Evolutionary conservation across 2,113 vertebrate species (phyloP), one percentile per base, ranked within the genome.

Genomic region (Aldabrachelys gigantea): DNA sequence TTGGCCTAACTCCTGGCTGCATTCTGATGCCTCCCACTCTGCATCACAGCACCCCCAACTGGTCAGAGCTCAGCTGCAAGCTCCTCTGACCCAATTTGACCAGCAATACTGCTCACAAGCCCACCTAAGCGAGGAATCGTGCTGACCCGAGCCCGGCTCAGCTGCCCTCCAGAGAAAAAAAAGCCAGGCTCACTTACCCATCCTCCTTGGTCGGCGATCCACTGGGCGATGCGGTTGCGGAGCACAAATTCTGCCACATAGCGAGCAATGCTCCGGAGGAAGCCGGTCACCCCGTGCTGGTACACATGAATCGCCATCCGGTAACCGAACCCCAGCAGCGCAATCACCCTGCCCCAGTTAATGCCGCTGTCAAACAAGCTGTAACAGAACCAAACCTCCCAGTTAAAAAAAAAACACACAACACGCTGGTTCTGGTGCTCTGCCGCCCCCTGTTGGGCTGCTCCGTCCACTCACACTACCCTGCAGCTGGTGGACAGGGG

Each of bases 311-410:
- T 91, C n/a, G 98, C 98, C 98, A 99, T 96, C 85, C 98, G 97
- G 96, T 99, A 99, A 4, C 98, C 98, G 0, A 99, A 99, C 59
- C 97, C 93, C 97, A 99, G 96, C 80, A 99, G 98, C 0, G 98
- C 98, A 5, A 98, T 98, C 97, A 99, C 98, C 1, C 98, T 98
- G 86, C 98, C 98, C 98, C 98, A 99, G 97, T 98, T 98, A 80
- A 98, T 98, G 81, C 97, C 98, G 0, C 97, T 98, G 25, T 99
- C 98, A 29, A 99, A 99, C n/a, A 99, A 93, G 91, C 98, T 99
- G 97, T 0, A 82, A 96, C 0, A 5, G 94, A 91, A 11, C 17
- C 4, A 53, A 52, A 25, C 19, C 14, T 0, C 57, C 10, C n/a
- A 10, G 16, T 29, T 4, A 44, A 41, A 49, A 21, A 76, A 4